Evolutionary conservation across 2,113 vertebrate genomes (phyloP).

Genomic region (Siniperca chuatsi): DNA sequence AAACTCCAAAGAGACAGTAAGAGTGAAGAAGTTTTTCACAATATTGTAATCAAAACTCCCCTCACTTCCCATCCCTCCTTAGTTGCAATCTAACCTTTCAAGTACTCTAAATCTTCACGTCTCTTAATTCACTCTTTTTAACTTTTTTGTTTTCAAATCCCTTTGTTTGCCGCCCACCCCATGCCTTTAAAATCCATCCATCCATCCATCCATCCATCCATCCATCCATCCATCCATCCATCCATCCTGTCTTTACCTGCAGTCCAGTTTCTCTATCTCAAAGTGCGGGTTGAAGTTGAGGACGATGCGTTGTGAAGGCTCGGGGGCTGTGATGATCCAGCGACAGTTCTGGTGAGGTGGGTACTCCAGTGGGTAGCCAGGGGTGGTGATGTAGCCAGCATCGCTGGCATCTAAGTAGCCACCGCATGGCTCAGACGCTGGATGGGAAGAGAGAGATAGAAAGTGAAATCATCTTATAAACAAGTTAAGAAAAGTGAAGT

Average conservation of each 20-base stretch:
- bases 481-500: background rate
- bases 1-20: constrained; percentile 5
- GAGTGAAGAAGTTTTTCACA: background rate
- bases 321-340: constrained; percentile 94
- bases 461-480: background rate
- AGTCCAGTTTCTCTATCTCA: constrained; percentile 97
- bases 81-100: background rate
- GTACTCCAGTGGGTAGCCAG: constrained; percentile 98
- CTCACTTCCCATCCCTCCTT: background rate
- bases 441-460: background rate
- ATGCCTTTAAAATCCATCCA: background rate
- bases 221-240: background rate
- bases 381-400: constrained; percentile 97
- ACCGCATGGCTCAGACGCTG: constrained; percentile 87
- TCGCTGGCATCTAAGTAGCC: constrained; percentile 92
- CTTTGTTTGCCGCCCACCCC: background rate
- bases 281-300: constrained; percentile 99
- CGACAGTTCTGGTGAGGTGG: constrained; percentile 97
- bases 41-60: background rate
- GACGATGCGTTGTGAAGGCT: constrained; percentile 94
- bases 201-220: too few relatives aligned
- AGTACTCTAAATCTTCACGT: background rate
- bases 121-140: background rate
- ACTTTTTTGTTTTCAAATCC: background rate
- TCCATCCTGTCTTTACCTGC: constrained; percentile 86